Percentiles rank a stretch among this genome's conserved stretches.
Evolutionary conservation across 2,113 vertebrate species (phyloP).

Genomic region (Mustela nigripes): DNA sequence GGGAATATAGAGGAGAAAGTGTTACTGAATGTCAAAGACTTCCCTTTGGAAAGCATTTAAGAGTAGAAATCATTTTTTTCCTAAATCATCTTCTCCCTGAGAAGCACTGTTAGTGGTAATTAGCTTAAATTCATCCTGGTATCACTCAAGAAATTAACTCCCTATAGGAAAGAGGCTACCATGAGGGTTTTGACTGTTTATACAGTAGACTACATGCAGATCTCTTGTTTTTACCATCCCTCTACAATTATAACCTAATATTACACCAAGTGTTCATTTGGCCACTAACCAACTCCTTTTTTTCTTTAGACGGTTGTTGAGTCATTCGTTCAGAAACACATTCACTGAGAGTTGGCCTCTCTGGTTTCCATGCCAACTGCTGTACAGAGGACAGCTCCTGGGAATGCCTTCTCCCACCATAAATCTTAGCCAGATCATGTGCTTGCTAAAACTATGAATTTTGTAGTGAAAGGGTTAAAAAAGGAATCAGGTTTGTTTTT

Average conservation of each 20-base stretch:
- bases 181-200: neutral
- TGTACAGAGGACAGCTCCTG: neutral
- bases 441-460: constrained; percentile 10
- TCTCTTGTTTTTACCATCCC: constrained; percentile 9
- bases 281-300: neutral
- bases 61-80: constrained; percentile 20
- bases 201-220: neutral
- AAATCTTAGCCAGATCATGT: neutral
- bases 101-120: constrained; percentile 25
- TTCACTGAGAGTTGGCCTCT: constrained; percentile 31
- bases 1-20: neutral
- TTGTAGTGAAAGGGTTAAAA: constrained; percentile 50
- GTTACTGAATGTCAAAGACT: neutral
- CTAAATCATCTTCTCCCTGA: constrained; percentile 1
- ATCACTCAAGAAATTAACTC: constrained; percentile 15
- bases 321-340: constrained; percentile 31
- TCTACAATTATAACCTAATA: neutral
- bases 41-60: constrained; percentile 52
- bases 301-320: neutral
- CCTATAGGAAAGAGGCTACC: neutral
- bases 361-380: neutral
- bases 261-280: neutral
- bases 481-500: constrained; percentile 58
- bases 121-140: constrained; percentile 35
- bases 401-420: neutral